Evolutionary conservation across 2,113 vertebrate genomes (phyloP), one percentile per base, ranked within the genome.

Genomic region (Pelvicachromis taeniatus): DNA sequence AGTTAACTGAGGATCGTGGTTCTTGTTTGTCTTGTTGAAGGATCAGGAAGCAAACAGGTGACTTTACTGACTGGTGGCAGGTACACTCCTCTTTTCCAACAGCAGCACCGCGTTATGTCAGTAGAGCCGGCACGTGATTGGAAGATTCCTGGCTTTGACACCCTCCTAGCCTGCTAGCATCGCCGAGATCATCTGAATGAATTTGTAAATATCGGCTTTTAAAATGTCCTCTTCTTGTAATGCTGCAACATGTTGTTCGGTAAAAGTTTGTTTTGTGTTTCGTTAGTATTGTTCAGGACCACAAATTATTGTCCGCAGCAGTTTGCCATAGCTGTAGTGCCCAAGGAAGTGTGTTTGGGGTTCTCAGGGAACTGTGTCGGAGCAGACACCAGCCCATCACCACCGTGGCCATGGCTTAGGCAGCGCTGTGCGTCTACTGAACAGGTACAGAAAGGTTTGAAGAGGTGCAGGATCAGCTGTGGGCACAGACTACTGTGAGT

Each of bases 321-420:
- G 91, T 86, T 91, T 93, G 87, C 89, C 90, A 89, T 93, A 90
- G 80, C 88, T 91, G 90, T 90, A 92, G 92, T 94, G 31, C 33
- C 83, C 90, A 88, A 86, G 78, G 85, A 90, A 91, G 81, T 86
- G 80, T 85, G 83, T 93, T 90, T 91, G 91, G 92, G 91, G 94
- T 94, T 95, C 96, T 96, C 96, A 96, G 95, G 95, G 95, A 95
- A 94, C 79, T 88, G 91, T 91, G 92, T 93, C 58, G 80, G 88
- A 91, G 87, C 79, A 65, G 87, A 91, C 90, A 91, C 90, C 90
- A 86, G 85, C 85, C 85, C 92, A 91, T 85, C 92, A 82, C 82
- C 86, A 89, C 81, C 87, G 81, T 12, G 80, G 29, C 35, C 87
- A n/a, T 13, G 70, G 83, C 89, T 55, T 50, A 75, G 81, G 82